phyloP scores from a whole-genome alignment of 2,113 vertebrate genomes.

The Ptilonorhynchus violaceus region DNA sequence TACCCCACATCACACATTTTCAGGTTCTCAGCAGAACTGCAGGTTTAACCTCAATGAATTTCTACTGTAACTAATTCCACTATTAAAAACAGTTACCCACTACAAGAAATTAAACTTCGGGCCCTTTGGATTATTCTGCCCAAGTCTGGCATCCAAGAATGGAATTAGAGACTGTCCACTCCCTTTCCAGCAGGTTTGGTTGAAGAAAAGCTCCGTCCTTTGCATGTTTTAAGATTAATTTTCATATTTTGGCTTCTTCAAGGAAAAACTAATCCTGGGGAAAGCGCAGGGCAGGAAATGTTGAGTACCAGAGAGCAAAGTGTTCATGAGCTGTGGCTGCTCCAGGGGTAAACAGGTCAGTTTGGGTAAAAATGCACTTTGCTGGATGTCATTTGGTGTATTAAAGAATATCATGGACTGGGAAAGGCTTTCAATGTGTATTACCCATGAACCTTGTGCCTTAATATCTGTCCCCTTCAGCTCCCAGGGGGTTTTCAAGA shows the following conservation, averaged over 20 bases:
- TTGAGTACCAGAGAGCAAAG: neutral
- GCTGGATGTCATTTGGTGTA: neutral
- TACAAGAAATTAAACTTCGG: neutral
- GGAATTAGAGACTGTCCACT: neutral
- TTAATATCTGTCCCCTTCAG: neutral
- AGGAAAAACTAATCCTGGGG: neutral
- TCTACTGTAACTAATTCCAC: neutral
- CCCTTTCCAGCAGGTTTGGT: neutral
- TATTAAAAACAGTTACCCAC: neutral
- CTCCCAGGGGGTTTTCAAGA: neutral
- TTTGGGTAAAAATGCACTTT: constrained; percentile 4
- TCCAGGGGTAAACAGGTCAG: constrained; percentile 29
- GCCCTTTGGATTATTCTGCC: neutral
- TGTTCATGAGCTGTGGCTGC: neutral
- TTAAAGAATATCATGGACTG: neutral
- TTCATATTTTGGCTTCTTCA: neutral
- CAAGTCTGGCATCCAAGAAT: neutral
- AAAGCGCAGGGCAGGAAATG: neutral
- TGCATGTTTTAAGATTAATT: neutral
- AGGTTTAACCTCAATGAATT: neutral
- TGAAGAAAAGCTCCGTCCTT: neutral
- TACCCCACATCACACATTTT: neutral
- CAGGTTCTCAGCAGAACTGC: neutral
- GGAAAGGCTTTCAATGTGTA: neutral
- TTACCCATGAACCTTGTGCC: neutral